Evolutionary conservation across 2,113 vertebrate genomes (phyloP).

Genomic region (Solea solea): DNA sequence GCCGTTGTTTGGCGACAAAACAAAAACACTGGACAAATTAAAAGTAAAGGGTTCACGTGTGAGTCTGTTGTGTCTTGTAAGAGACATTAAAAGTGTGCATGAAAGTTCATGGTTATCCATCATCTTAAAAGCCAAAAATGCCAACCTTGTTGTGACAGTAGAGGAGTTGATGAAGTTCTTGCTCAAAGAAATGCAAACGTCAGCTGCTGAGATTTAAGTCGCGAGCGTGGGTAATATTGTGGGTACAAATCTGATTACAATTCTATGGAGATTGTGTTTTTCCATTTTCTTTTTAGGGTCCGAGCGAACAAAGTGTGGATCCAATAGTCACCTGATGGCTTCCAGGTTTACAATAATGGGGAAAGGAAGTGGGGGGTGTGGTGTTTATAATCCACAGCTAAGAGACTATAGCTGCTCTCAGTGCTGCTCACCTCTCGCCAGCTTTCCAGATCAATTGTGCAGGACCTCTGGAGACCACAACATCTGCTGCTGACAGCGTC

Average conservation of each 20-base stretch:
- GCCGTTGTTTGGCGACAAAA: too few relatives aligned
- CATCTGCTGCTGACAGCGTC: constrained; percentile 58
- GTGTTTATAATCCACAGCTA: constrained; percentile 28
- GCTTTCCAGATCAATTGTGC: constrained; percentile 55
- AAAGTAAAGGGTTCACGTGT: neutral
- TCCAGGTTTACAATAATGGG: neutral
- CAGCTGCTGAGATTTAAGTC: neutral
- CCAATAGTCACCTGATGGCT: neutral
- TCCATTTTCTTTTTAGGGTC: neutral
- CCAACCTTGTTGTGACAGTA: neutral
- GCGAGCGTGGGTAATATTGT: neutral
- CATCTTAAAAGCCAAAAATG: neutral
- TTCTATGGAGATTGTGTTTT: neutral
- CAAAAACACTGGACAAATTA: neutral
- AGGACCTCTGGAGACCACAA: constrained; percentile 49
- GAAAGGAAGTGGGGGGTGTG: neutral
- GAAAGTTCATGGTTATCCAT: neutral
- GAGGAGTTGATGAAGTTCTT: neutral
- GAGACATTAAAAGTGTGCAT: too few relatives aligned
- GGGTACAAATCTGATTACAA: neutral
- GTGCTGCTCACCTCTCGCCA: constrained; percentile 38
- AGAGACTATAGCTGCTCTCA: constrained; percentile 22
- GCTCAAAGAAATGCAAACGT: neutral
- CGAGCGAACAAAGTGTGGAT: neutral
- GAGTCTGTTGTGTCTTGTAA: too few relatives aligned